These are phyloP conservation scores for Chaetodon auriga DNA, from an alignment of 2,113 vertebrate species.

Conservation along the genomic window DNA sequence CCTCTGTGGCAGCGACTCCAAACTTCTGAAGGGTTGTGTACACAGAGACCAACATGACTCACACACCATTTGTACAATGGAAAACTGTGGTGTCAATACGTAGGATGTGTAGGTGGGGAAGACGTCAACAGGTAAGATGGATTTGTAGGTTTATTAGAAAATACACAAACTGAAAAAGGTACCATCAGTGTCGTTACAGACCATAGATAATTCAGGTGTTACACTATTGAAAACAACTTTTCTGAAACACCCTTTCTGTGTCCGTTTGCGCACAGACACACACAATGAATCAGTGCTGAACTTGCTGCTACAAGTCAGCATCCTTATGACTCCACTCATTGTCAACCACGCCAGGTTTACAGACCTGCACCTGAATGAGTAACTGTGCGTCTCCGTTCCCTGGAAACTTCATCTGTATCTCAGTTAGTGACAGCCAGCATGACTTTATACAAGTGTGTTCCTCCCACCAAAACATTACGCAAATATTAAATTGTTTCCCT, in stretches of 20 bases:
- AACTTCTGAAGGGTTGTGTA: no score
- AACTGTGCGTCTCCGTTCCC: not conserved
- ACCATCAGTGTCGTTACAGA: not conserved
- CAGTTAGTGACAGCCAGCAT: not conserved
- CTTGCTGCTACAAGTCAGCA: conserved; percentile 1
- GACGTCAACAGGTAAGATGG: no score
- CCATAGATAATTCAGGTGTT: not conserved
- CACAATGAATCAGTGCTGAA: conserved; percentile 3
- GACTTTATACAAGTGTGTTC: not conserved
- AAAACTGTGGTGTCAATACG: no score
- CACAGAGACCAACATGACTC: no score
- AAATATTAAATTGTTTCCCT: not conserved
- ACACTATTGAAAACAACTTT: no score
- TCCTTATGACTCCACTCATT: not conserved
- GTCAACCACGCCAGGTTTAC: not conserved
- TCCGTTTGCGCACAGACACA: not conserved
- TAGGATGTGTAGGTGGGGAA: no score
- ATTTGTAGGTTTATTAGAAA: no score
- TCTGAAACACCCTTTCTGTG: not conserved
- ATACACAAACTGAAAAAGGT: no score
- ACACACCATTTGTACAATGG: no score
- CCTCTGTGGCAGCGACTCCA: no score
- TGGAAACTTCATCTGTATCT: not conserved
- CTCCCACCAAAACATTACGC: no score
- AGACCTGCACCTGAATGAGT: not conserved